These are phyloP conservation scores for Platysteira castanea DNA, from an alignment of 2,113 vertebrate species.

Conservation along the genomic window DNA sequence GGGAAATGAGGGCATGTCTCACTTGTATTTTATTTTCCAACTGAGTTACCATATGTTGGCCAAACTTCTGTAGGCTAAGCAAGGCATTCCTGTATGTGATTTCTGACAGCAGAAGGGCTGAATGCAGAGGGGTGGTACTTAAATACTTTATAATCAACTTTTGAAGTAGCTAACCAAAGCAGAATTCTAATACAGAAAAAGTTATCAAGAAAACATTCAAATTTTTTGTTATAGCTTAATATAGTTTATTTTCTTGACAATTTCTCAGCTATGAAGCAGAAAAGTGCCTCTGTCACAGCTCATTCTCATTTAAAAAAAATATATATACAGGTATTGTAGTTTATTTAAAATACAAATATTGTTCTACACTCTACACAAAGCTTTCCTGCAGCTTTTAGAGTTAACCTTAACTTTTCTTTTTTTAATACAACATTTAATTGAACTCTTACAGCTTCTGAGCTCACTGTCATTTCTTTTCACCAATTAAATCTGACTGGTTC, in stretches of 20 bases:
- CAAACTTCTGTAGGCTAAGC: not conserved
- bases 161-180: not conserved
- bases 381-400: not conserved
- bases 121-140: not conserved
- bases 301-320: not conserved
- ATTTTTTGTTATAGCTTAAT: not conserved
- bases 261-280: not conserved
- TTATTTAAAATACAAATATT: not conserved
- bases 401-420: not conserved
- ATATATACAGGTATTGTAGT: too few relatives aligned
- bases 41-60: not conserved
- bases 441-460: not conserved
- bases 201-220: not conserved
- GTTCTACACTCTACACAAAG: not conserved
- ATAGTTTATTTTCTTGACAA: not conserved
- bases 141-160: not conserved
- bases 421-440: not conserved
- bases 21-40: not conserved
- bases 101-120: not conserved
- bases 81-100: not conserved
- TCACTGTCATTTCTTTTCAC: conserved; percentile 7
- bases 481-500: conserved; percentile 31
- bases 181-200: not conserved
- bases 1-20: not conserved
- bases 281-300: not conserved